Conservation (phyloP, 1,140 invertebrate species). For the Orchestia grillus region DNA sequence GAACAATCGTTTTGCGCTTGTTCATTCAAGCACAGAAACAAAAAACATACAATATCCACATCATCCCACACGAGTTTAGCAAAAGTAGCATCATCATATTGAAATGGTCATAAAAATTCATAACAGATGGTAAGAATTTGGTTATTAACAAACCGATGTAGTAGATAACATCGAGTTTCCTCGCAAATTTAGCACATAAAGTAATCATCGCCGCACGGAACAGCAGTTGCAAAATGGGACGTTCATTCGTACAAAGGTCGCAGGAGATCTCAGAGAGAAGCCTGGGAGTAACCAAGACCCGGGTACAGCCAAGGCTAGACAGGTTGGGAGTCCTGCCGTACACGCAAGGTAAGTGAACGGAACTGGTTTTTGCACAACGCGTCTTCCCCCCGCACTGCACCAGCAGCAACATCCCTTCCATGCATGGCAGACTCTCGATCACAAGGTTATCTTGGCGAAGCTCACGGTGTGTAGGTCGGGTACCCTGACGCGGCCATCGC, state of each 20-base stretch:
- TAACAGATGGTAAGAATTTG: neutral
- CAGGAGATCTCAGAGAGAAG: neutral
- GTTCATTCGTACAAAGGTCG: neutral
- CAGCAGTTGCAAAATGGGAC: neutral
- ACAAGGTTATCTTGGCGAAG: neutral
- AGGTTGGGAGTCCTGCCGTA: neutral
- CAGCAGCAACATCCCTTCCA: neutral
- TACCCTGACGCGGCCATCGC: neutral
- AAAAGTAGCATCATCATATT: no score
- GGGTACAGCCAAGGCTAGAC: neutral
- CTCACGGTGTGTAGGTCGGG: neutral
- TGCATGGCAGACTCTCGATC: neutral
- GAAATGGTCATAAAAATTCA: no score
- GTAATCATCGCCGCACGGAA: neutral
- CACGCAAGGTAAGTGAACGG: neutral
- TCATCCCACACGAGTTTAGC: no score
- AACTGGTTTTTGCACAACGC: neutral
- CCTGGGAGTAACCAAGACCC: neutral
- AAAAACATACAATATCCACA: neutral
- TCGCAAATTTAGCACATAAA: neutral
- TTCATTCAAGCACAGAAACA: neutral
- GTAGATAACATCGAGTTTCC: neutral
- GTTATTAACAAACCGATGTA: neutral
- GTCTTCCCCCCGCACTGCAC: neutral
- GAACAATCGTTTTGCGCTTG: neutral